Evolutionary conservation across 2,797 vertebrate species (phyloP).

Genomic region (Alcedo atthis): DNA sequence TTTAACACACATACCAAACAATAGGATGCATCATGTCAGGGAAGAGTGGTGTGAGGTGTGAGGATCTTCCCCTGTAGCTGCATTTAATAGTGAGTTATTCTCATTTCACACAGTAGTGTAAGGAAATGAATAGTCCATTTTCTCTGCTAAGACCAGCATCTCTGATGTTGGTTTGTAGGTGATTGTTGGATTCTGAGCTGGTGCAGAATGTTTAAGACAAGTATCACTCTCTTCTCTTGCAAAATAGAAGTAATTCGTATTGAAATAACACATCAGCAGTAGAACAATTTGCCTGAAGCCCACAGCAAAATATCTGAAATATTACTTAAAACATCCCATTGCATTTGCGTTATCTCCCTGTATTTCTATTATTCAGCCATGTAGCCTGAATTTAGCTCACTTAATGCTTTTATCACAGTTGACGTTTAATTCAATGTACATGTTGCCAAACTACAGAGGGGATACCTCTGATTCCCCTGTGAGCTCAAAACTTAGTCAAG

Average conservation of each 20-base stretch:
- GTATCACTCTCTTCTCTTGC: neutral
- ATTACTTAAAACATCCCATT: neutral
- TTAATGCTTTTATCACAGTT: neutral
- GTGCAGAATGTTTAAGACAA: neutral
- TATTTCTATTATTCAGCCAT: neutral
- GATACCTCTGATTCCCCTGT: neutral
- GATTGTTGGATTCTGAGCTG: neutral
- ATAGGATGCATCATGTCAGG: neutral
- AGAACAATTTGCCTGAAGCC: neutral
- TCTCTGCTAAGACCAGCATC: neutral
- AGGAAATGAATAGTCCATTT: neutral
- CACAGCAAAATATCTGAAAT: neutral
- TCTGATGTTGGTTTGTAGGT: neutral
- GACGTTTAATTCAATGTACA: neutral
- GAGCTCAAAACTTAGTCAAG: slow-evolving; percentile 5
- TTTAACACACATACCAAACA: neutral
- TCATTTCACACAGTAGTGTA: neutral
- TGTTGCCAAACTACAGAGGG: neutral
- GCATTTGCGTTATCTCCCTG: neutral
- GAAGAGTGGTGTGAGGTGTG: accelerated
- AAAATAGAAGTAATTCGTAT: neutral
- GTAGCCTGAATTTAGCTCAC: neutral
- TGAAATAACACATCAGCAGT: neutral
- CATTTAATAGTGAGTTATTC: neutral
- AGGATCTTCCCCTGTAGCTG: neutral